Percentiles rank a stretch among this genome's conserved stretches.
phyloP scores from a whole-genome alignment of 2,888 invertebrate genomes.

The Eristalis intricaria region DNA sequence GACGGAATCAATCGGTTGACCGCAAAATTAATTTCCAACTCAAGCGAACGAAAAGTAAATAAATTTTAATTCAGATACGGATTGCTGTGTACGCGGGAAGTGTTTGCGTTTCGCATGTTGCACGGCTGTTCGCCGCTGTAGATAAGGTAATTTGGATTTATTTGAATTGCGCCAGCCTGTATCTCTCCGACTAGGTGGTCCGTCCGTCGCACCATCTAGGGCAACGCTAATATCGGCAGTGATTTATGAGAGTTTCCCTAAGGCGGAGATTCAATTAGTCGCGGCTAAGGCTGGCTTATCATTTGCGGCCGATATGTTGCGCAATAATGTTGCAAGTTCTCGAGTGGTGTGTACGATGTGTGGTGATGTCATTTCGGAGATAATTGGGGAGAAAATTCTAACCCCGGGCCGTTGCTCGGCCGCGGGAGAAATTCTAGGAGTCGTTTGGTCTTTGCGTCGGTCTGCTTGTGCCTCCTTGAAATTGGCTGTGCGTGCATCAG shows the following conservation, averaged over 20 bases:
- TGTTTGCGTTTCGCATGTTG: slow-evolving; percentile 22
- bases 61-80: slow-evolving; percentile 53
- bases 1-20: slow-evolving; percentile 66
- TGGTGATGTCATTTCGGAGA: slow-evolving; percentile 26
- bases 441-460: slow-evolving; percentile 5
- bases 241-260: slow-evolving; percentile 26
- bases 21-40: slow-evolving; percentile 61
- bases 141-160: slow-evolving; percentile 70
- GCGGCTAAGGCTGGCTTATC: slow-evolving; percentile 9
- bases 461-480: not conserved
- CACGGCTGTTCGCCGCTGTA: slow-evolving; percentile 15
- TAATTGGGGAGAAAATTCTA: slow-evolving; percentile 1
- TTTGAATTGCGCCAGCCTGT: slow-evolving; percentile 34
- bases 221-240: slow-evolving; percentile 7
- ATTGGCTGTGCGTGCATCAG: slow-evolving; percentile 18
- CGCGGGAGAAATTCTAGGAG: not conserved
- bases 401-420: too few species aligned
- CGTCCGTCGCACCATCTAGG: slow-evolving; percentile 26
- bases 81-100: slow-evolving; percentile 3
- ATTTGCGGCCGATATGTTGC: slow-evolving; percentile 27
- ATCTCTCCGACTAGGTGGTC: slow-evolving; percentile 47
- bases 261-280: slow-evolving; percentile 25
- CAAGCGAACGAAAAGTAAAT: slow-evolving; percentile 47
- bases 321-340: slow-evolving; percentile 52
- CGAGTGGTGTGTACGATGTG: not conserved